Conservation (phyloP, 1,140 invertebrate species). For the Holotrichia oblita region DNA sequence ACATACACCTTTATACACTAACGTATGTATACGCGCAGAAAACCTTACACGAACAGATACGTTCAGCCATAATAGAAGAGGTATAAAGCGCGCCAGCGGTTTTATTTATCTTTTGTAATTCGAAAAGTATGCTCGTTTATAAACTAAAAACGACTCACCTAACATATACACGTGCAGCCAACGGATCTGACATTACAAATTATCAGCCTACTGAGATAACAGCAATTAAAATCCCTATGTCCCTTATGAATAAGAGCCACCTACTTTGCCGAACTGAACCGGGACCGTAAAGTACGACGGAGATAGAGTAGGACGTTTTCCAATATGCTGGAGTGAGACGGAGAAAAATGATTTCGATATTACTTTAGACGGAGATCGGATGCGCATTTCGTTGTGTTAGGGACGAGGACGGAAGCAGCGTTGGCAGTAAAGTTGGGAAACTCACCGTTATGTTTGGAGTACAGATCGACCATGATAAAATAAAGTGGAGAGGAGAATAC, state of each 20-base stretch:
- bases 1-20: not conserved
- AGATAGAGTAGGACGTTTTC: conserved; percentile 14
- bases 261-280: conserved; percentile 16
- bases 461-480: conserved; percentile 48
- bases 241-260: conserved; percentile 35
- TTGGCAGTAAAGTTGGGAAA: conserved; percentile 48
- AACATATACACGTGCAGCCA: conserved; percentile 43
- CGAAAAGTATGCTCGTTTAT: conserved; percentile 48
- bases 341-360: conserved; percentile 42
- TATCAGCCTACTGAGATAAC: conserved; percentile 53
- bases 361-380: conserved; percentile 43
- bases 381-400: conserved; percentile 9
- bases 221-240: conserved; percentile 48
- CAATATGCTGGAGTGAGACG: conserved; percentile 18
- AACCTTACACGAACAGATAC: not conserved
- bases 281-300: conserved; percentile 42
- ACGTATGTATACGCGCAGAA: not conserved
- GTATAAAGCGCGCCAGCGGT: conserved; percentile 17
- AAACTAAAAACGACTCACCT: conserved; percentile 53
- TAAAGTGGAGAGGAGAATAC: conserved; percentile 17
- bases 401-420: conserved; percentile 42
- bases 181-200: conserved; percentile 55
- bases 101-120: conserved; percentile 42
- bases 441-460: conserved; percentile 48
- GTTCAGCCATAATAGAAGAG: not conserved